These are phyloP conservation scores for Hyperopisus bebe DNA, from an alignment of 2,113 vertebrate species.

Conservation along the genomic window DNA sequence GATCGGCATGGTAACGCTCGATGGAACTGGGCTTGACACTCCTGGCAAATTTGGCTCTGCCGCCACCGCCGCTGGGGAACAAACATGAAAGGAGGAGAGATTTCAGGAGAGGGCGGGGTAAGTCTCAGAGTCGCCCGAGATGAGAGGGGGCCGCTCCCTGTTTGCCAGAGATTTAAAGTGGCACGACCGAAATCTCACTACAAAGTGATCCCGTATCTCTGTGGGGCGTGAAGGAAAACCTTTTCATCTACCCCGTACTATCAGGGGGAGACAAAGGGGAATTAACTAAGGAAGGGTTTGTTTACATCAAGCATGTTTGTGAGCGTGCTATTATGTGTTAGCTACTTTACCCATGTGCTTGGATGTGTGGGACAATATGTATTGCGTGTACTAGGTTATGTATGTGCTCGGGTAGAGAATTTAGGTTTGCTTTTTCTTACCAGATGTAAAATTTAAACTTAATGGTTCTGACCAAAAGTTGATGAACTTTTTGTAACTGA, in stretches of 20 bases:
- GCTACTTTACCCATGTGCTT: not conserved
- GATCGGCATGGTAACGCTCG: not conserved
- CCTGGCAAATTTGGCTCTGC: not conserved
- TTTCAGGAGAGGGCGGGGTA: slow-evolving; percentile 33
- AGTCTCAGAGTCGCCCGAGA: slow-evolving; percentile 52
- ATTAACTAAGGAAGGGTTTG: slow-evolving; percentile 24
- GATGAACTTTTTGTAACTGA: slow-evolving; percentile 23
- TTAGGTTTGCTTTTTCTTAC: not conserved
- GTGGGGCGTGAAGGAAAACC: slow-evolving; percentile 37
- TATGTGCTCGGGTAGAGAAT: not conserved
- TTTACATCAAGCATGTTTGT: not conserved
- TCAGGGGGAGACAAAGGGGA: slow-evolving; percentile 41
- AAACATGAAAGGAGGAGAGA: slow-evolving; percentile 15
- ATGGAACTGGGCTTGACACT: not conserved
- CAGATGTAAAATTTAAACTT: not conserved
- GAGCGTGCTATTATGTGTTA: not conserved
- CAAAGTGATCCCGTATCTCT: slow-evolving; percentile 51
- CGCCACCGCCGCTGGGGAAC: not conserved
- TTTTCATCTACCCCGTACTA: slow-evolving; percentile 46
- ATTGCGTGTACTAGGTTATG: not conserved
- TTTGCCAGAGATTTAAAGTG: slow-evolving; percentile 50
- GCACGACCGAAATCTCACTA: slow-evolving; percentile 46
- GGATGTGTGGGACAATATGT: not conserved
- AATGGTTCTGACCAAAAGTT: not conserved
- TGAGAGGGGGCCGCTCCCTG: slow-evolving; percentile 39